Base-by-base conservation (phyloP, 2,888 invertebrate genomes). In the Pterostichus madidus region DNA sequence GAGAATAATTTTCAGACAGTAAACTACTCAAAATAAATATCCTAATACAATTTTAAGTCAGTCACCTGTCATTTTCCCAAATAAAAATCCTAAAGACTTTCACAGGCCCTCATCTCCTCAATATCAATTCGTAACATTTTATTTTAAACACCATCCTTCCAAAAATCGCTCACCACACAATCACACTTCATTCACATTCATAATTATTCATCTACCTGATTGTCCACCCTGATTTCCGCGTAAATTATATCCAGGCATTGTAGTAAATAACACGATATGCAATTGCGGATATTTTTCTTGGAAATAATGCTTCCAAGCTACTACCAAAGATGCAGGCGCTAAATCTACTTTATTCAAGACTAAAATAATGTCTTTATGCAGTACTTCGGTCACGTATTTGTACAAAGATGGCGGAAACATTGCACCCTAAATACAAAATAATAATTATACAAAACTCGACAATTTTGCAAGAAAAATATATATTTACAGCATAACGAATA, bases 261-360 rank as follows among this genome's bases (percentile, higher is more conserved):
- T 96, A 0, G 97, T 97, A 88, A 98, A 98, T 86, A 95, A 93
- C 0, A 97, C 91, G 17, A 98, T 93, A 68, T 93, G 92, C 17
- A 98, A 88, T 17, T 93, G 92, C 0, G 95, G 95, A 89, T 94
- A 97, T 73, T 91, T 92, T 0, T 90, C 88, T 5, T 91, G 91
- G 84, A 98, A 95, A 89, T 97, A 97, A 77, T 95, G 90, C 87
- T 94, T 95, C 98, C 98, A 99, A 0, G 96, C 98, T 0, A 95
- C 93, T 8, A 97, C 97, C 31, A 96, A 91, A 0, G 94, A 89
- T 0, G 97, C 92, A 0, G 96, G 95, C 0, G 96, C 96, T 85
- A 98, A 90, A 90, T 99, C 99, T 49, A 98, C 94, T 91, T 99
- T 99, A 90, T 99, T 99, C 8, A 99, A 89, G 0, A 98, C 94